Evolutionary conservation across 1,140 invertebrate genomes (phyloP), one percentile per base, ranked within the genome.

Genomic region (Tetramorium alpestre): DNA sequence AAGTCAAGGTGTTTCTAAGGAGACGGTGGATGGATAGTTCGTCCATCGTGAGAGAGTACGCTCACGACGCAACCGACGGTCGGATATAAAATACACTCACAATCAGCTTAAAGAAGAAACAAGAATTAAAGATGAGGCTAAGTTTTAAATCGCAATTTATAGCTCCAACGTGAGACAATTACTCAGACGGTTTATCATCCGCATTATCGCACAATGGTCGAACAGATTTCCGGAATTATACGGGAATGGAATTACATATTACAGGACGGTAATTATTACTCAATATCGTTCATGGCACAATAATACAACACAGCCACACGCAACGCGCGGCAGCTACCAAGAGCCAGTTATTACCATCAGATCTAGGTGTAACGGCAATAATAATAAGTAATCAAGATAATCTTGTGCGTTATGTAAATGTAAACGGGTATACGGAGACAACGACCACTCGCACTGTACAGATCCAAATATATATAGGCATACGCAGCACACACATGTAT

Each of bases 401-500:
- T 47, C 41, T 33, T 84, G 41, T 60, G 41, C 38, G 69, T 65
- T 75, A 73, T 8, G 11, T 60, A 60, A 49, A 58, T 44, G 22
- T 28, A 41, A 38, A 69, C 5, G 38, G 18, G 16, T 64, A 28
- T 72, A n/a, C 38, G 56, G 44, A 44, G 58, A 67, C 18, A 54
- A 44, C n/a, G 22, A 3, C 10, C 10, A 58, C 8, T 81, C 64
- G 60, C 22, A 41, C 58, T 77, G 56, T n/a, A 76, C 54, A 73
- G 54, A 60, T 60, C 3, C 49, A 86, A 33, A 38, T 33, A 82
- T 81, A 38, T 51, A 41, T 58, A 84, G 70, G 86, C 85, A 89
- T 72, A 90, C 60, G 58, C 86, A 86, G 73, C 67, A 90, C 77
- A 89, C 33, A 81, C 81, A 90, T 87, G 58, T 89, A 89, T 88